Evolutionary conservation across 2,888 invertebrate species (phyloP), one percentile per base, ranked within the genome.

Genomic region (Nemurella pictetii): DNA sequence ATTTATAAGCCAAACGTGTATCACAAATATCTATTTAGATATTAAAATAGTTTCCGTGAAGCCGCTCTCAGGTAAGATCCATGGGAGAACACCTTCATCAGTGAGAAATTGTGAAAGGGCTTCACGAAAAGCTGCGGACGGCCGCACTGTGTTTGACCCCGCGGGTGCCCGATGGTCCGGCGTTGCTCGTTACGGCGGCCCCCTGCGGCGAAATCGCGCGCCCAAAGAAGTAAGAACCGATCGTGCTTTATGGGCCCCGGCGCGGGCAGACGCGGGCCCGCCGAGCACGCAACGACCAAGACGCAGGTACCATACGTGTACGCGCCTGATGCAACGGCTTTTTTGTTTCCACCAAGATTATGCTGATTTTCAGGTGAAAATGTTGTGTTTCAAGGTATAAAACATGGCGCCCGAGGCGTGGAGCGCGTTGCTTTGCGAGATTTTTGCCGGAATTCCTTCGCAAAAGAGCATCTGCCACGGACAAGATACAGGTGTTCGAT

Each of bases 161-260:
- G 30, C 30, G 78, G 78, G 78, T 28, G n/a, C 28, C 30, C 30
- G 29, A 78, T 20, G 78, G 78, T 27, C 30, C 28, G 7, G 29
- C 29, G 30, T 7, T 28, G 78, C 78, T 30, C 12, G 26, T 75
- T 75, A 28, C 27, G 9, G n/a, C 5, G 75, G 29, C 78, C 78
- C 28, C 78, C 78, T 27, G 30, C 78, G 30, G 78, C 78, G 78
- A 78, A 29, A 29, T 78, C 78, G 78, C 78, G 78, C 78, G 5
- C 28, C 28, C 75, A 75, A 74, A 36, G 15, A 36, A n/a, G n/a
- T n/a, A n/a, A n/a, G n/a, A 55, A 75, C 75, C 75, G 28, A 75
- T 7, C 28, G 75, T 78, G 78, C 29, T 78, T 78, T 78, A 78
- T 78, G 75, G 0, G n/a, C n/a, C 55, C 20, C 15, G 73, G 3